Conservation (phyloP, 2,113 vertebrate genomes). For the Silurus glanis region DNA sequence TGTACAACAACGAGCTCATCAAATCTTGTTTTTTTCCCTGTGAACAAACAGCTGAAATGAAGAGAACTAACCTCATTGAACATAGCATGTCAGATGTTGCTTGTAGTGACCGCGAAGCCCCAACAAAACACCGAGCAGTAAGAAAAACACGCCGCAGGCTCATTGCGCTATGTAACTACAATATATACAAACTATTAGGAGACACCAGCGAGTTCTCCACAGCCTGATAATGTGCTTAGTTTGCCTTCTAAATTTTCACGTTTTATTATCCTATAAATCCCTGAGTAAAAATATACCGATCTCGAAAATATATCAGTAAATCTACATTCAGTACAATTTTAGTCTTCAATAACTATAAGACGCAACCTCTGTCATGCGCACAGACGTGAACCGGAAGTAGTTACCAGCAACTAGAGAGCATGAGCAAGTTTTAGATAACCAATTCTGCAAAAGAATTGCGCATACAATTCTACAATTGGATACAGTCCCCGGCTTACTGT, state of each 20-base stretch:
- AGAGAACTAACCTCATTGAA: constrained; percentile 69
- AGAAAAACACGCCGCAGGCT: constrained; percentile 64
- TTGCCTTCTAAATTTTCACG: neutral
- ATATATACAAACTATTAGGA: neutral
- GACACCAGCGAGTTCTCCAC: neutral
- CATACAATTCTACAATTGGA: neutral
- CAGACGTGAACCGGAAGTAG: constrained; percentile 6
- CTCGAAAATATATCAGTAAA: neutral
- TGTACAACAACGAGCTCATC: neutral
- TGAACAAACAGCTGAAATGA: neutral
- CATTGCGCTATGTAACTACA: constrained; percentile 54
- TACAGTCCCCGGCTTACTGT: neutral
- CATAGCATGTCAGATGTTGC: constrained; percentile 54
- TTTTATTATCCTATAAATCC: neutral
- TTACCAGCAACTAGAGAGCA: neutral
- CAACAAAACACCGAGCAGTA: constrained; percentile 62
- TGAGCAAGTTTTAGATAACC: neutral
- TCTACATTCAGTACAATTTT: neutral
- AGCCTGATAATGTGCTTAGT: neutral
- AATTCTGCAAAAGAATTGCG: neutral
- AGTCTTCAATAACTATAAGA: neutral
- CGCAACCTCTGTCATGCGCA: constrained; percentile 1
- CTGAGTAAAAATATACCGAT: neutral
- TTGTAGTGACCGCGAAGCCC: constrained; percentile 28
- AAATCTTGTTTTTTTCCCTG: neutral